A percentile compares a stretch with the other conserved stretches of the same genome.
Conservation (phyloP, 2,888 invertebrate genomes). For the Amphipyra berbera region DNA sequence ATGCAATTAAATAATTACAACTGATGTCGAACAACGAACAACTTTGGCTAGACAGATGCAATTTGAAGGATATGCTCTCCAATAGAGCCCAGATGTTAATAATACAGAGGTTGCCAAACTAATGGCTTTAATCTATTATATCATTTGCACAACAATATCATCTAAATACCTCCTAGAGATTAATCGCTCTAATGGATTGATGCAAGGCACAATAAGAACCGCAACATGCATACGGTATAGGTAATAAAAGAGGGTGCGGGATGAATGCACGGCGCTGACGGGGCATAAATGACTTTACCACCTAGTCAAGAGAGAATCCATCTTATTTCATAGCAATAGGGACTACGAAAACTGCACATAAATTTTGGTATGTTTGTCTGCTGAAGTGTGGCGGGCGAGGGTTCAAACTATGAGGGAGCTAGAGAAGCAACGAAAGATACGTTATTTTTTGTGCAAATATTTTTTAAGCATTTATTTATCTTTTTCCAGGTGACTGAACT, state of each 20-base stretch:
- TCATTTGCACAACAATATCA: slow-evolving; percentile 68
- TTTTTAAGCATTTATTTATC: slow-evolving; percentile 76
- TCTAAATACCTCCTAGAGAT: slow-evolving; percentile 76
- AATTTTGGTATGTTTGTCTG: slow-evolving; percentile 73
- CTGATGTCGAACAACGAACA: no score
- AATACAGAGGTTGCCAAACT: slow-evolving; percentile 1
- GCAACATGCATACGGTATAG: slow-evolving; percentile 86
- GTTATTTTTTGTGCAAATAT: slow-evolving; percentile 76
- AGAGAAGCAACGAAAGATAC: slow-evolving; percentile 72
- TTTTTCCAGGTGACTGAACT: slow-evolving; percentile 71
- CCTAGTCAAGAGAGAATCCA: slow-evolving; percentile 60
- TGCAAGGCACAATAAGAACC: slow-evolving; percentile 82
- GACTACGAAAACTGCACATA: slow-evolving; percentile 51
- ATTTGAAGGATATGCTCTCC: no score
- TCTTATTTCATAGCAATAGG: slow-evolving; percentile 69
- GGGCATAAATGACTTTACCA: slow-evolving; percentile 59
- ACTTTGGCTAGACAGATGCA: no score
- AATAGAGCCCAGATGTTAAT: slow-evolving; percentile 18
- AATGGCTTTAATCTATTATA: slow-evolving; percentile 47
- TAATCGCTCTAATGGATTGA: slow-evolving; percentile 86
- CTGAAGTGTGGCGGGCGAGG: slow-evolving; percentile 81
- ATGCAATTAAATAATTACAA: no score
- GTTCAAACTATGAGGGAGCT: slow-evolving; percentile 81
- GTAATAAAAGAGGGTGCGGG: slow-evolving; percentile 86
- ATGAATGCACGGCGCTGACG: slow-evolving; percentile 82